Evolutionary conservation across 2,888 invertebrate genomes (phyloP).

Genomic region (Ectemnius lituratus): DNA sequence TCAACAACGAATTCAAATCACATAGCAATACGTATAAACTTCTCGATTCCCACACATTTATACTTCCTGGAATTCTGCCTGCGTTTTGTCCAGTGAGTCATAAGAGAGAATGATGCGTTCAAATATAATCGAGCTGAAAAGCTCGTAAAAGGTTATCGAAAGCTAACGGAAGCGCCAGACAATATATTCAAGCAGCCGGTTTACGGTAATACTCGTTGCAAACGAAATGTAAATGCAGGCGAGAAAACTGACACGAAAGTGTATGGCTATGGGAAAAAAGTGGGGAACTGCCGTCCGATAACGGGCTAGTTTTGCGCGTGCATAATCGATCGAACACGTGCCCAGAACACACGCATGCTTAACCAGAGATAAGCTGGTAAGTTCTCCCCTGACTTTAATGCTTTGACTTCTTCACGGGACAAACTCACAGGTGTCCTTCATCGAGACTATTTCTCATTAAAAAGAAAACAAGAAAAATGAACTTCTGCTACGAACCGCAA

Average conservation of each 20-base stretch:
- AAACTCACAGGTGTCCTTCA: too few relatives aligned
- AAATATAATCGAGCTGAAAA: neutral
- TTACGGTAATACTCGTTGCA: neutral
- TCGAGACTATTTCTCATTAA: too few relatives aligned
- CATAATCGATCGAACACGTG: conserved; percentile 4
- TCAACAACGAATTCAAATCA: neutral
- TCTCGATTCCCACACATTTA: too few relatives aligned
- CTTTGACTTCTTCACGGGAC: too few relatives aligned
- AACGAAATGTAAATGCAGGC: neutral
- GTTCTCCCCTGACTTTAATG: too few relatives aligned
- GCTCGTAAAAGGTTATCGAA: neutral
- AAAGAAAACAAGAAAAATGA: too few relatives aligned
- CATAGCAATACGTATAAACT: too few relatives aligned
- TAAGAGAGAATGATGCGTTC: neutral
- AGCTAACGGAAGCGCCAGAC: neutral
- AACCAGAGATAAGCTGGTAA: too few relatives aligned
- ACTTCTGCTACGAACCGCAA: too few relatives aligned
- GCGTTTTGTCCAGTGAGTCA: neutral
- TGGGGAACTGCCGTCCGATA: conserved; percentile 1
- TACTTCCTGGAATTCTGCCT: too few relatives aligned
- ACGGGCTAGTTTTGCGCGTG: conserved; percentile 11
- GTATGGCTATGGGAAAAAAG: neutral
- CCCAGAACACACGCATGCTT: neutral
- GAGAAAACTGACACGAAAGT: neutral
- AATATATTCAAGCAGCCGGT: neutral